Evolutionary conservation across 2,888 invertebrate species (phyloP), one percentile per base, ranked within the genome.

Genomic region (Tachina lurida): DNA sequence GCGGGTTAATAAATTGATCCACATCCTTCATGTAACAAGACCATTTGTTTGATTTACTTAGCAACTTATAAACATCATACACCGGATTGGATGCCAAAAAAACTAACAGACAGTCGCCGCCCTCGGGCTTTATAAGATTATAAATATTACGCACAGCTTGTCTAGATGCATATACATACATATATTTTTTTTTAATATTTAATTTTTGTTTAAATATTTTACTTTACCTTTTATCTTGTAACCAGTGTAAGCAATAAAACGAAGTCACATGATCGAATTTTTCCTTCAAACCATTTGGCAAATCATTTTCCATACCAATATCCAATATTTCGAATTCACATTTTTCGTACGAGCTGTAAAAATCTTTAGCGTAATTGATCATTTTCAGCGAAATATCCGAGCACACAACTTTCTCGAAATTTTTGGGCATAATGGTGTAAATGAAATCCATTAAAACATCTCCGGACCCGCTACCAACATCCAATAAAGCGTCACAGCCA

Each of bases 161-260:
- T 70, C 88, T 88, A 54, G 31, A 31, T 0, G 78, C 49, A 19
- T n/a, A 1, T 45, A 45, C 15, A 3, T 31, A 4, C 4, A 2
- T 31, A 0, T 31, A 22, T 31, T 31, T 31, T 22, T 19, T 19
- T 19, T 8, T 9, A 19, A n/a, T 52, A n/a, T 22, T 22, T 22
- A 2, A 1, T n/a, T 31, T 67, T 49, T n/a, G 9, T 17, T 7
- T 47, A 8, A 10, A 19, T 41, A n/a, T 19, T 45, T 9, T 0
- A 45, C 22, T 52, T 60, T 58, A 88, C 88, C 70, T 87, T 91
- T 96, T 95, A 89, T 96, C 94, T 88, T 94, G 94, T 54, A 96
- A 94, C 97, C 97, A 97, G 89, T 97, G 96, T 8, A 97, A 93
- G 85, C 96, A 95, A 91, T 96, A 96, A 90, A 96, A 96, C 0